Conservation (phyloP, 1,140 invertebrate species). For the Drosophila kikkawai region DNA sequence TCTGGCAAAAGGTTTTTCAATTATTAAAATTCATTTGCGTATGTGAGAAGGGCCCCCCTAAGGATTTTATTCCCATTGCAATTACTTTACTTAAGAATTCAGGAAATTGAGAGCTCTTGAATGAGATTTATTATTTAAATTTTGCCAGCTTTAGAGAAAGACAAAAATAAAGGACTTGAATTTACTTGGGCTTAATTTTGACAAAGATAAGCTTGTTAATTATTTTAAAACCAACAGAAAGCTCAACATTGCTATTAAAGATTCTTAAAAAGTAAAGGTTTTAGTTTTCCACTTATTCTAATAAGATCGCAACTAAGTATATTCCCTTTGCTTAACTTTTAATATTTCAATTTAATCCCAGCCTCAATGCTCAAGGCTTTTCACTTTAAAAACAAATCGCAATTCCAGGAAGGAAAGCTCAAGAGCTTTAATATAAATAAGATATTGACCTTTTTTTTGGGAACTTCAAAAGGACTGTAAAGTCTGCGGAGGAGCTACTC, state of each 20-base stretch:
- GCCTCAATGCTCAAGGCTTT: not conserved
- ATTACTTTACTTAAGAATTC: not conserved
- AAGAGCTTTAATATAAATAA: not conserved
- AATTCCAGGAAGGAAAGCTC: not conserved
- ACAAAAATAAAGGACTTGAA: not conserved
- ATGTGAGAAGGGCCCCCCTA: not conserved
- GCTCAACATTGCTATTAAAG: too few relatives aligned
- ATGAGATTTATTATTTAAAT: not conserved
- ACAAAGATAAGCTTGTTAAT: not conserved
- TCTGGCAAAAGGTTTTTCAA: not conserved
- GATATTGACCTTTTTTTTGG: constrained; percentile 7
- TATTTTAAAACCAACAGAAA: not conserved
- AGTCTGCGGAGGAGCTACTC: not conserved
- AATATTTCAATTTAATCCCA: not conserved
- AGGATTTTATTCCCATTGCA: not conserved
- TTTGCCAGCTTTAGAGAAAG: not conserved
- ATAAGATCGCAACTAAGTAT: too few relatives aligned
- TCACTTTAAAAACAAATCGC: not conserved
- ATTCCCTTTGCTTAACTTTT: not conserved
- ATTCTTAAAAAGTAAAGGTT: too few relatives aligned
- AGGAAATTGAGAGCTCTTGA: not conserved
- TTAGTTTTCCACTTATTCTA: too few relatives aligned
- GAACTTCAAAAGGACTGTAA: constrained; percentile 18
- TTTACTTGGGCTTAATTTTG: too few relatives aligned
- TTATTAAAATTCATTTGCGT: constrained; percentile 9